Percentiles rank a stretch among this genome's conserved stretches.
phyloP scores from a whole-genome alignment of 53 echinoderm and acorn worm genomes.

The Luidia sarsii region DNA sequence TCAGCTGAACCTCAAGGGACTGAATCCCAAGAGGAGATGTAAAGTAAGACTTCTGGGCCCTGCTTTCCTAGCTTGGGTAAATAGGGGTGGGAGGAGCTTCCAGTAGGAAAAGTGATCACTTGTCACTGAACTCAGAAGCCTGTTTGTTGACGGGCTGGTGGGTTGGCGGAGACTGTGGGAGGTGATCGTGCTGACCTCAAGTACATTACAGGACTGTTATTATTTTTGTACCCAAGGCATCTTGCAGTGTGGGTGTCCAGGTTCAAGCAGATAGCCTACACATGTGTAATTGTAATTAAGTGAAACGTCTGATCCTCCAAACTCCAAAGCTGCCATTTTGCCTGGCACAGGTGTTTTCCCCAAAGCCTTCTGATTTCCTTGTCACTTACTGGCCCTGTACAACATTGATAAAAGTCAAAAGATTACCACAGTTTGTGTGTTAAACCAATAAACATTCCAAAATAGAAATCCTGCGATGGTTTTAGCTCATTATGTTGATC shows the following conservation, averaged over 20 bases:
- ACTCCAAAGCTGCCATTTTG: background rate
- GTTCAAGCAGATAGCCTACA: background rate
- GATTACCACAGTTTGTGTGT: too few species aligned
- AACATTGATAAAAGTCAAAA: too few species aligned
- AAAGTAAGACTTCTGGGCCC: too few species aligned
- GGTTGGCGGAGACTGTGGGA: background rate
- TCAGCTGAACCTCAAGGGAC: background rate
- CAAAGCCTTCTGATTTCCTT: background rate
- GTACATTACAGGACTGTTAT: background rate
- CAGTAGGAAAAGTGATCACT: background rate
- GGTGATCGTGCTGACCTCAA: background rate
- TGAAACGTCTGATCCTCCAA: too few species aligned
- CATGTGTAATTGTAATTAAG: background rate
- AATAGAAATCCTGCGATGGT: background rate
- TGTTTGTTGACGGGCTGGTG: background rate
- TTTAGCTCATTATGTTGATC: background rate
- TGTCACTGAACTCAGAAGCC: background rate
- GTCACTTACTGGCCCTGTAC: too few species aligned
- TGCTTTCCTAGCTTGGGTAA: background rate
- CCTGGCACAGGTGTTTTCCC: background rate
- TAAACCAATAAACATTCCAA: too few species aligned
- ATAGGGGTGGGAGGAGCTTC: background rate
- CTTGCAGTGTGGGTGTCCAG: background rate
- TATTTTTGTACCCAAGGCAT: slow-evolving; percentile 3
- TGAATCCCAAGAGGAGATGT: too few species aligned